These are phyloP conservation scores for Menidia menidia DNA, from an alignment of 2,797 vertebrate species.

Conservation along the genomic window DNA sequence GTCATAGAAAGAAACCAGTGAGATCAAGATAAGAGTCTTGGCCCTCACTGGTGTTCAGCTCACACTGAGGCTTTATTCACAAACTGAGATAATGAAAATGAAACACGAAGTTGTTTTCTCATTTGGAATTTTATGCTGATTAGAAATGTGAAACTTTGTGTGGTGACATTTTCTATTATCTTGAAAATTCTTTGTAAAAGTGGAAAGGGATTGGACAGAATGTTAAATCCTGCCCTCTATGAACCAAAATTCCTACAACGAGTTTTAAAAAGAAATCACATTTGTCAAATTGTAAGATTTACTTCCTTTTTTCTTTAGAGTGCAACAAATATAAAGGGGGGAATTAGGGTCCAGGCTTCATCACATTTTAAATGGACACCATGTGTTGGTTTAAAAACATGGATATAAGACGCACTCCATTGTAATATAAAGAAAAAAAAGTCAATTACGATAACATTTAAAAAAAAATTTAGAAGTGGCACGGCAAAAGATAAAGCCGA, in stretches of 20 bases:
- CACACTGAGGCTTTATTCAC: constrained; percentile 41
- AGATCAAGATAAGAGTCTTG: constrained; percentile 62
- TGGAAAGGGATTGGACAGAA: background rate
- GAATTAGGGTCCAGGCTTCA: constrained; percentile 1
- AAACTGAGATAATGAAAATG: constrained; percentile 44
- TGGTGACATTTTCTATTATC: background rate
- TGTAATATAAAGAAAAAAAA: background rate
- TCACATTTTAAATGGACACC: background rate
- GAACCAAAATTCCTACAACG: background rate
- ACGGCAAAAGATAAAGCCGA: background rate
- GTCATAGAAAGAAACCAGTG: constrained; percentile 41
- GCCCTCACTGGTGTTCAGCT: constrained; percentile 44
- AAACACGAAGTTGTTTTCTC: constrained; percentile 34
- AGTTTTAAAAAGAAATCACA: too few relatives aligned
- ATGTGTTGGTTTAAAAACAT: constrained; percentile 22
- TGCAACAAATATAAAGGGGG: background rate
- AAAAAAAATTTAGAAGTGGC: background rate
- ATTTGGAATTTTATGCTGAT: constrained; percentile 18
- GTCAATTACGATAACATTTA: too few relatives aligned
- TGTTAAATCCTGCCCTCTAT: background rate
- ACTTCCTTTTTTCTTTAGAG: background rate
- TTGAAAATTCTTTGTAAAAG: constrained; percentile 1
- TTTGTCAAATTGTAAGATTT: background rate
- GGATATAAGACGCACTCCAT: constrained; percentile 12
- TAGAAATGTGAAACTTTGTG: constrained; percentile 17